Evolutionary conservation across 1,140 invertebrate species (phyloP).

Genomic region (Gerris buenoi): DNA sequence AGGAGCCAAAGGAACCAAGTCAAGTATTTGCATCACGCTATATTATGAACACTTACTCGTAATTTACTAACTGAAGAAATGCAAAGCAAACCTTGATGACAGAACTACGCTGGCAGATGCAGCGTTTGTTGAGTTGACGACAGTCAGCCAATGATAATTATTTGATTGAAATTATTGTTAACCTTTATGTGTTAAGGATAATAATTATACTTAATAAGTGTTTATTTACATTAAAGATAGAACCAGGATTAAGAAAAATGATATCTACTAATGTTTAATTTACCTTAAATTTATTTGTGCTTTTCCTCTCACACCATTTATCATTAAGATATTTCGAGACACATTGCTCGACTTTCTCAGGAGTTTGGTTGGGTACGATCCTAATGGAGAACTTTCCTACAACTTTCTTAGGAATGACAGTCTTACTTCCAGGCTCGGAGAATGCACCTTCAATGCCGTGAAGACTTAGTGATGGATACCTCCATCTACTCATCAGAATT

Average conservation of each 20-base stretch:
- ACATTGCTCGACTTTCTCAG: constrained; percentile 53
- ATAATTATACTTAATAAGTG: no score
- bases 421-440: constrained; percentile 79
- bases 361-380: constrained; percentile 80
- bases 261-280: no score
- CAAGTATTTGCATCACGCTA: no score
- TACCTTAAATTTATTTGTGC: constrained; percentile 75
- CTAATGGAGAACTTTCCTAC: constrained; percentile 93
- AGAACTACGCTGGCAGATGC: no score
- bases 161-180: neutral
- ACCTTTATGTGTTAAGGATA: neutral
- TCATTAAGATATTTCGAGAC: constrained; percentile 59
- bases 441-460: constrained; percentile 92
- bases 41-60: no score
- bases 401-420: constrained; percentile 88
- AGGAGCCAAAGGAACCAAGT: no score
- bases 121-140: no score
- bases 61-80: no score
- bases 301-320: constrained; percentile 48
- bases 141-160: neutral
- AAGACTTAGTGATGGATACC: constrained; percentile 74
- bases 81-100: no score
- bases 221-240: neutral
- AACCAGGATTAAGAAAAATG: constrained; percentile 1
- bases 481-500: constrained; percentile 79